phyloP scores from a whole-genome alignment of 2,113 vertebrate genomes.

The Daphoenositta chrysoptera region DNA sequence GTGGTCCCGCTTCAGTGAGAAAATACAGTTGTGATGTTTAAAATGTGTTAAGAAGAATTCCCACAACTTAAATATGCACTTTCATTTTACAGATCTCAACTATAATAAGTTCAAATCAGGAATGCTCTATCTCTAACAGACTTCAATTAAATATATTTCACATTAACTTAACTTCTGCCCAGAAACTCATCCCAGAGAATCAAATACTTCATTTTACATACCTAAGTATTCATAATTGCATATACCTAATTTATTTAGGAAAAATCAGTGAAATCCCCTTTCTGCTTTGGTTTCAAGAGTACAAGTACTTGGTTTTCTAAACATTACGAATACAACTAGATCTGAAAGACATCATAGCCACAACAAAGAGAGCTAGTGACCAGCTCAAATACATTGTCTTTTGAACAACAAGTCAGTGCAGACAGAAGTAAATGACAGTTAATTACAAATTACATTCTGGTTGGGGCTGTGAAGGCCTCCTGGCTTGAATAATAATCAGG shows the following conservation, averaged over 20 bases:
- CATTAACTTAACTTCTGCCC: neutral
- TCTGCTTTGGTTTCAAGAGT: conserved; percentile 39
- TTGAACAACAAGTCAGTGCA: conserved; percentile 79
- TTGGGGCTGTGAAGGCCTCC: conserved; percentile 73
- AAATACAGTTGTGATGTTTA: conserved; percentile 41
- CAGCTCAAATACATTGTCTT: conserved; percentile 71
- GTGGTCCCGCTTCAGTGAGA: neutral
- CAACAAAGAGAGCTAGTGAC: conserved; percentile 76
- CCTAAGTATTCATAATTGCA: conserved; percentile 20
- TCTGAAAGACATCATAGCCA: conserved; percentile 70
- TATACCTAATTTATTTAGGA: conserved; percentile 46
- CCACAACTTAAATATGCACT: conserved; percentile 48
- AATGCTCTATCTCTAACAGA: neutral
- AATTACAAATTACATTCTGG: conserved; percentile 87
- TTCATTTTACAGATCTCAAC: neutral
- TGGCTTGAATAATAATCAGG: conserved; percentile 79
- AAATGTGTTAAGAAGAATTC: conserved; percentile 40
- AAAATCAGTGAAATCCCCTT: conserved; percentile 36
- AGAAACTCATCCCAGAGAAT: neutral
- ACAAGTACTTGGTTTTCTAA: conserved; percentile 40
- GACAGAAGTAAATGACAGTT: conserved; percentile 85
- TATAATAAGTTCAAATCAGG: conserved; percentile 11
- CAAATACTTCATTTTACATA: conserved; percentile 16
- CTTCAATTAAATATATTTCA: neutral
- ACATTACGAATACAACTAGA: conserved; percentile 58